Conservation (phyloP, 2,113 vertebrate species). For the Athene cunicularia region DNA sequence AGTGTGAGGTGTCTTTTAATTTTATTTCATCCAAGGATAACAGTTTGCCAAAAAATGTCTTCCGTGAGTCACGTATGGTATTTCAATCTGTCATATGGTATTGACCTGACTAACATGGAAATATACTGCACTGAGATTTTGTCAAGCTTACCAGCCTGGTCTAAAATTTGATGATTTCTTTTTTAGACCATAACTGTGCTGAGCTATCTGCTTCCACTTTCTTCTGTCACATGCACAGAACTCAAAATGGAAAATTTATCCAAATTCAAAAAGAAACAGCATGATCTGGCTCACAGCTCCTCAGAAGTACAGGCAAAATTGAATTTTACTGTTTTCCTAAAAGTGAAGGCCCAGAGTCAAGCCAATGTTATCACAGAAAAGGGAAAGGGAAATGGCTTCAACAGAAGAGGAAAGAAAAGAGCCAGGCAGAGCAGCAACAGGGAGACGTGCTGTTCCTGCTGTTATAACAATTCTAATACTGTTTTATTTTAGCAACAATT, state of each 20-base stretch:
- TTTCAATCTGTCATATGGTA: slow-evolving; percentile 72
- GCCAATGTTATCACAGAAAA: background rate
- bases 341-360: slow-evolving; percentile 25
- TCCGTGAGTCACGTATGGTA: slow-evolving; percentile 11
- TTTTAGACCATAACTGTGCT: slow-evolving; percentile 65
- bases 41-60: slow-evolving; percentile 67
- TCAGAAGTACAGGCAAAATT: slow-evolving; percentile 44
- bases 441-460: background rate
- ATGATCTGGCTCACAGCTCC: slow-evolving; percentile 60
- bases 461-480: background rate
- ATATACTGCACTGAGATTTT: slow-evolving; percentile 59
- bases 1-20: slow-evolving; percentile 60
- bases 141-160: slow-evolving; percentile 57
- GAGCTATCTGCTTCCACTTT: slow-evolving; percentile 59
- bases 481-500: background rate
- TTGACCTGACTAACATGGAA: slow-evolving; percentile 72
- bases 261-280: slow-evolving; percentile 65
- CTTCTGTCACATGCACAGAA: slow-evolving; percentile 34
- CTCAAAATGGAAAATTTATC: slow-evolving; percentile 58
- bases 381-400: background rate
- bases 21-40: slow-evolving; percentile 66
- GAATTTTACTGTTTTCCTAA: slow-evolving; percentile 45
- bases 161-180: slow-evolving; percentile 70
- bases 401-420: background rate
- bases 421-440: background rate